Conservation (phyloP, 1,140 invertebrate species). For the Eupeodes corollae region DNA sequence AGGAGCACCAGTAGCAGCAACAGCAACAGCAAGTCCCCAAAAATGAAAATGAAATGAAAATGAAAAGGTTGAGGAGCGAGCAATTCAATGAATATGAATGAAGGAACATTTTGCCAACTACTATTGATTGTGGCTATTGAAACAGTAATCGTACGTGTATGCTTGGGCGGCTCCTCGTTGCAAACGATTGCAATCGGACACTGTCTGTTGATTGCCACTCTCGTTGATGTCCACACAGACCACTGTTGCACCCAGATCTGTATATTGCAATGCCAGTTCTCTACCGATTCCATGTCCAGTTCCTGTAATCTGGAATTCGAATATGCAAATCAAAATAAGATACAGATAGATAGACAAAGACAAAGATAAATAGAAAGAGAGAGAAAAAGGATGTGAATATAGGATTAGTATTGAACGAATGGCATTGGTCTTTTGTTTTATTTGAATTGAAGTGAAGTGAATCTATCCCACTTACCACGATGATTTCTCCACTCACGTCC, state of each 20-base stretch:
- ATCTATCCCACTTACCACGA: conserved; percentile 43
- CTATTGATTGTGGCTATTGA: too few species aligned
- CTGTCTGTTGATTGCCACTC: conserved; percentile 52
- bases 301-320: conserved; percentile 62
- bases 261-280: conserved; percentile 70
- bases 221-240: conserved; percentile 84
- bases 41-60: too few species aligned
- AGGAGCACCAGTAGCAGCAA: too few species aligned
- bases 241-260: conserved; percentile 60
- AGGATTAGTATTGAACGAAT: neutral
- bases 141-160: conserved; percentile 41
- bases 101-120: neutral
- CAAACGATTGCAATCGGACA: conserved; percentile 43
- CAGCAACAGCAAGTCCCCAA: too few species aligned
- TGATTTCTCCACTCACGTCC: conserved; percentile 51
- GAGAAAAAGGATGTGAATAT: conserved; percentile 2
- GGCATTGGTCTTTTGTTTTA: too few species aligned
- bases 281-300: conserved; percentile 83
- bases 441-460: too few species aligned
- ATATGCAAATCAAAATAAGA: neutral
- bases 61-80: neutral
- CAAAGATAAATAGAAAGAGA: neutral
- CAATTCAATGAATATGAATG: neutral
- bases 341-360: neutral
- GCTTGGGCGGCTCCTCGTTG: conserved; percentile 39